Evolutionary conservation across 2,888 invertebrate species (phyloP).

Genomic region (Phorcus lineatus): DNA sequence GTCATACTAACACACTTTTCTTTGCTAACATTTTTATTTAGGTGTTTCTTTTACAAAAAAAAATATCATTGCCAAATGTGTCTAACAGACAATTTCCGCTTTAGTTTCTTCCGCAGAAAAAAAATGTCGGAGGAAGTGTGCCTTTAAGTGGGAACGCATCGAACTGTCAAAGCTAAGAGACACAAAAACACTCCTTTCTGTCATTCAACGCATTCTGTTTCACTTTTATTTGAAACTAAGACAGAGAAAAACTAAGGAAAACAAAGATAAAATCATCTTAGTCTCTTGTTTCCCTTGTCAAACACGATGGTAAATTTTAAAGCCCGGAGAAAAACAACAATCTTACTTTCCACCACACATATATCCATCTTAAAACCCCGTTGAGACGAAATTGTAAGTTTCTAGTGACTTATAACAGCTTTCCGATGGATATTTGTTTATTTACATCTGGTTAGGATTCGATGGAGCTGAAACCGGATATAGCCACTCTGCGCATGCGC

Average conservation of each 20-base stretch:
- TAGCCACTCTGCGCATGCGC: too few species aligned
- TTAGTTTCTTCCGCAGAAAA: too few species aligned
- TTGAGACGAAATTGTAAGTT: neutral
- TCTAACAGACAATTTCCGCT: too few species aligned
- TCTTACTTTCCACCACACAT: too few species aligned
- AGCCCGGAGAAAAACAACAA: too few species aligned
- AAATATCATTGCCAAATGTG: too few species aligned
- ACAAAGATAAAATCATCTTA: conserved; percentile 2
- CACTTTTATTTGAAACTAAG: conserved; percentile 8
- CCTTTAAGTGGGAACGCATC: too few species aligned
- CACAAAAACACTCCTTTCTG: neutral
- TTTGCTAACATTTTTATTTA: too few species aligned
- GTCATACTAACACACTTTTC: too few species aligned
- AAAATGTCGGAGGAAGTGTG: too few species aligned
- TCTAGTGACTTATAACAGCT: neutral
- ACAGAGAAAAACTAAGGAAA: neutral
- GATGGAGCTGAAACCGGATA: too few species aligned
- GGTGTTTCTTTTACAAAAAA: neutral
- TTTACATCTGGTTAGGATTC: neutral
- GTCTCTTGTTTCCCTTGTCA: neutral
- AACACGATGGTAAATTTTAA: neutral
- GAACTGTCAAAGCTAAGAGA: neutral
- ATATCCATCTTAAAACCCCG: neutral
- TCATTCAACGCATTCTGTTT: neutral
- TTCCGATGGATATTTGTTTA: neutral